A percentile compares a stretch with the other conserved stretches of the same genome.
phyloP scores from a whole-genome alignment of 2,888 invertebrate species.

The Drosophila acutilabella region DNA sequence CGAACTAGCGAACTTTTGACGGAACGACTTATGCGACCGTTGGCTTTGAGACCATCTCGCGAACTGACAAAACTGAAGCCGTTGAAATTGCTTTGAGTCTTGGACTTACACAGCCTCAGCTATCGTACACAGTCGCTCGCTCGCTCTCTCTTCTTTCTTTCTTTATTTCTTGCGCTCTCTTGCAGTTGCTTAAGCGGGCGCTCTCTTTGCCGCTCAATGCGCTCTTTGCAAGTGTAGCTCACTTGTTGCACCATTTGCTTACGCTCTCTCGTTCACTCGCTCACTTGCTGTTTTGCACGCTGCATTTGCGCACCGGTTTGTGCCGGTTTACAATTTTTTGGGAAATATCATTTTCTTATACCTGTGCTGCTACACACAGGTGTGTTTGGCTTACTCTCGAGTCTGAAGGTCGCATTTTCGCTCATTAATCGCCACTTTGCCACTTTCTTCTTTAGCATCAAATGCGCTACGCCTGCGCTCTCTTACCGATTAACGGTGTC shows the following conservation, averaged over 20 bases:
- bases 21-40: slow-evolving; percentile 52
- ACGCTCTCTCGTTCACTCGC: slow-evolving; percentile 16
- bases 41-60: slow-evolving; percentile 70
- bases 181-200: not conserved
- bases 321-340: slow-evolving; percentile 63
- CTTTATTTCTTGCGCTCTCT: not conserved
- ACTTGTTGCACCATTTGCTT: slow-evolving; percentile 50
- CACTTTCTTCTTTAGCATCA: slow-evolving; percentile 70
- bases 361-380: slow-evolving; percentile 62
- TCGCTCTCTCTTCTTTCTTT: not conserved
- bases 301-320: slow-evolving; percentile 65
- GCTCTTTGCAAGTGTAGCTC: slow-evolving; percentile 42
- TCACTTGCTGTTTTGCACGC: slow-evolving; percentile 17
- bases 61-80: slow-evolving; percentile 54
- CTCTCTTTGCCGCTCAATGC: slow-evolving; percentile 40
- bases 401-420: slow-evolving; percentile 78
- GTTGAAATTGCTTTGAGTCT: slow-evolving; percentile 9
- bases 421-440: slow-evolving; percentile 69
- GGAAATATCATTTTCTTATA: slow-evolving; percentile 65
- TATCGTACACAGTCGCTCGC: not conserved
- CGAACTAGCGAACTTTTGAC: slow-evolving; percentile 22
- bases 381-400: slow-evolving; percentile 24
- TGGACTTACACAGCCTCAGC: slow-evolving; percentile 16
- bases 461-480: slow-evolving; percentile 59
- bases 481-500: slow-evolving; percentile 42